A percentile compares a stretch with the other conserved stretches of the same genome.
phyloP scores from a whole-genome alignment of 2,113 vertebrate genomes.

The Varanus komodoensis region DNA sequence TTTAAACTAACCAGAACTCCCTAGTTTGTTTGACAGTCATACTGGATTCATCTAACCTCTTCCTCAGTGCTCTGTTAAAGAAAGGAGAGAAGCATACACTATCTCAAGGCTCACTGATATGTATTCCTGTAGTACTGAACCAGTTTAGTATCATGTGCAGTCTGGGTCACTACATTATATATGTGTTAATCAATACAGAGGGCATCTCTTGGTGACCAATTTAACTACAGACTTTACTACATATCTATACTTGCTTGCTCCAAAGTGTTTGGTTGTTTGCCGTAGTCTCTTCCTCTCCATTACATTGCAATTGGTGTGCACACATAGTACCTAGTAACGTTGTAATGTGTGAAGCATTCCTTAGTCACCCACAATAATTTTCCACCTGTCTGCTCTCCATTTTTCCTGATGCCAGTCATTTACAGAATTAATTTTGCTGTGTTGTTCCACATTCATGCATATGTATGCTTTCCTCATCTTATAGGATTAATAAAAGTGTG shows the following conservation, averaged over 20 bases:
- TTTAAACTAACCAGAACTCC: background rate
- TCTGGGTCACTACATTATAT: background rate
- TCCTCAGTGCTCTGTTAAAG: background rate
- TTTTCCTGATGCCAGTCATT: background rate
- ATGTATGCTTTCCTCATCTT: background rate
- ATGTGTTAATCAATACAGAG: background rate
- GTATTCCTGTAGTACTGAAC: background rate
- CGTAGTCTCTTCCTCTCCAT: background rate
- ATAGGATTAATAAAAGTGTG: background rate
- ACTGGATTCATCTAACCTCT: background rate
- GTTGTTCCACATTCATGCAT: background rate
- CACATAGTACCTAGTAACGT: background rate
- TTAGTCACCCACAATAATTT: background rate
- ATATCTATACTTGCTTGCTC: too few species aligned
- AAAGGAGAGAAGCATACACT: too few species aligned
- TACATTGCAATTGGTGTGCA: background rate
- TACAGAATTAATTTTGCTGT: constrained; percentile 12
- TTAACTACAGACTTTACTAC: background rate
- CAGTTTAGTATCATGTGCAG: background rate
- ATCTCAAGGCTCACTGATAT: background rate
- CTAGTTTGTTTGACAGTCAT: background rate
- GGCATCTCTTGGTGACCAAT: background rate
- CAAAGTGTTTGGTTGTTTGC: background rate
- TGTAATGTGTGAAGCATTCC: background rate
- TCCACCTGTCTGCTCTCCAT: background rate